Conservation (phyloP, 2,113 vertebrate species). For the Corvus cornix region DNA sequence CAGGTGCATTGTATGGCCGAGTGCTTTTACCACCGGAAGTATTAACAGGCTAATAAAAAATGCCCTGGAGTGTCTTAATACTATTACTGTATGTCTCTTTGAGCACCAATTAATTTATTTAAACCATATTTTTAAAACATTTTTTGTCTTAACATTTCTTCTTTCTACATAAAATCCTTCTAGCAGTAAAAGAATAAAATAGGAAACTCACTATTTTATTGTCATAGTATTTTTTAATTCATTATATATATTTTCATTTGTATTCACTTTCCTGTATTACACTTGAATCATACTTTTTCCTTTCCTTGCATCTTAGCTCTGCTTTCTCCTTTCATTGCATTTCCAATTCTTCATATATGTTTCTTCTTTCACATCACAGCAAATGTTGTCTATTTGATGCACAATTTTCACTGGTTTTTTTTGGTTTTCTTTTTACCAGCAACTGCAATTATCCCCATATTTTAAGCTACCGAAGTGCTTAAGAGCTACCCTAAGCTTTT, state of each 20-base stretch:
- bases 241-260: not conserved
- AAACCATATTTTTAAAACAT: not conserved
- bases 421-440: not conserved
- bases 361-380: not conserved
- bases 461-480: not conserved
- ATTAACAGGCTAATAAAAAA: slow-evolving; percentile 15
- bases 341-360: not conserved
- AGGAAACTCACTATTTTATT: not conserved
- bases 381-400: not conserved
- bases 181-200: not conserved
- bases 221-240: not conserved
- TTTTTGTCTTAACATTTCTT: not conserved
- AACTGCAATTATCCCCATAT: not conserved
- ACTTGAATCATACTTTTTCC: not conserved
- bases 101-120: not conserved
- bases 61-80: not conserved
- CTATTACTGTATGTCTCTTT: not conserved
- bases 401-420: not conserved
- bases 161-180: not conserved
- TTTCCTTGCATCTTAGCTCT: not conserved
- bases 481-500: not conserved
- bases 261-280: not conserved
- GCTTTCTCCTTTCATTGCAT: not conserved
- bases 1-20: not conserved
- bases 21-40: not conserved